Base-by-base conservation (phyloP, 2,888 invertebrate species). In the Hipparchia semele region DNA sequence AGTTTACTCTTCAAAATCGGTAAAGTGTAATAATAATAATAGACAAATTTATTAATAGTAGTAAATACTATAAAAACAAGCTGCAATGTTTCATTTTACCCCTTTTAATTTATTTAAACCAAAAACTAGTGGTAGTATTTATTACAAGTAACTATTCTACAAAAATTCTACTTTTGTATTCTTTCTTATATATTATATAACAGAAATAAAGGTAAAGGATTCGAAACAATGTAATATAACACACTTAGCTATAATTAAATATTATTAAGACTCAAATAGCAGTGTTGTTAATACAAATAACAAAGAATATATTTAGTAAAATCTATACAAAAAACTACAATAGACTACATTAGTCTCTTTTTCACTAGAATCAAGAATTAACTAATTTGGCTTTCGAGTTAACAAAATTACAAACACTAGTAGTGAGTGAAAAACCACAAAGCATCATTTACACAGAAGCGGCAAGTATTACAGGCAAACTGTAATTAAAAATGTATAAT, bases 81-180 rank as follows among this genome's bases (percentile, higher is more conserved):
- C 61, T 61, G 61, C 23, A 12, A 10, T 33, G 61, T 61, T 61
- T 45, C 61, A 45, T 45, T 61, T 45, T 45, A 61, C 45, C 61
- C 61, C 5, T 23, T 12, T 23, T 9, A 60, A 12, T 39, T 39
- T 4, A 49, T 49, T 7, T 54, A 54, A 54, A 54, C 10, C n/a
- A 54, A 54, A 6, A 6, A 54, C 6, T n/a, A 54, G 5, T 12
- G 12, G 12, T 54, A 6, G 5, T n/a, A 54, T 54, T 54, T n/a
- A 54, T 49, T 49, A 6, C 6, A 49, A 7, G 49, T 49, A 49
- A 49, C 49, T 49, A 39, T 39, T 39, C 39, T 39, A 39, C 39
- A 39, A 39, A 39, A 39, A 39, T 4, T 5, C 39, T 23, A 23
- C 23, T 49, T 49, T 49, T 6, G 49, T 49, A 49, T 49, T 49